Conservation (phyloP, 37 sponge, comb jelly and placozoan species). For the Tethya wilhelma region DNA sequence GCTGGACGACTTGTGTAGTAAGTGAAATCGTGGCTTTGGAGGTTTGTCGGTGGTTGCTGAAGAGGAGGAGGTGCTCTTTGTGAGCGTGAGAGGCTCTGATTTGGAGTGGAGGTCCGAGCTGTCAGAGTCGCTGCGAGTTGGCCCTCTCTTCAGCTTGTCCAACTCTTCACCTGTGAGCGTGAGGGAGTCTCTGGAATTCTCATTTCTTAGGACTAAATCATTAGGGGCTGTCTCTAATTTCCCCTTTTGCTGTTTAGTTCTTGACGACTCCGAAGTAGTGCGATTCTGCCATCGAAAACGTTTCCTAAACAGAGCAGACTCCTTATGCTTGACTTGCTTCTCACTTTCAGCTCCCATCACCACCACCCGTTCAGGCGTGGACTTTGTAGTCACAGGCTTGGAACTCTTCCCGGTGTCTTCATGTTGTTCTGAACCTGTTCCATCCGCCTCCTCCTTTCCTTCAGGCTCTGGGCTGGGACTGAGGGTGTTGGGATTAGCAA, state of each 20-base stretch:
- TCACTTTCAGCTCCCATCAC: not conserved
- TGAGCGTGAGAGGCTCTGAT: too few species aligned
- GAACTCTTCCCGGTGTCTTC: not conserved
- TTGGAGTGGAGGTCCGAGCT: not conserved
- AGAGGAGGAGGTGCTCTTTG: too few species aligned
- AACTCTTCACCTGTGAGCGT: not conserved
- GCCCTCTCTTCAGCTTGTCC: not conserved
- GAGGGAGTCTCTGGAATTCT: not conserved
- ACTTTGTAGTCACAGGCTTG: not conserved
- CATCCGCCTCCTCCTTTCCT: not conserved
- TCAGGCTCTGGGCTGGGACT: slow-evolving; percentile 2
- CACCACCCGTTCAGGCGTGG: not conserved
- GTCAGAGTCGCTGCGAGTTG: not conserved
- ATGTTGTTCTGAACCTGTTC: not conserved
- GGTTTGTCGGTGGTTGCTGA: too few species aligned
- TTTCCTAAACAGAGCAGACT: not conserved
- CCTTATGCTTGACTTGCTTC: not conserved
- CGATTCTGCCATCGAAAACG: not conserved
- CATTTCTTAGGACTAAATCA: slow-evolving; percentile 17
- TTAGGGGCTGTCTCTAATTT: not conserved
- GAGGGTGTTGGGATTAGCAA: not conserved
- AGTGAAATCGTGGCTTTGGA: too few species aligned
- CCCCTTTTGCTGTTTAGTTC: not conserved
- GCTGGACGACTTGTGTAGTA: slow-evolving; percentile 43
- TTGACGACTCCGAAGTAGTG: not conserved